These are phyloP conservation scores for Ceryle rudis DNA, from an alignment of 2,797 vertebrate genomes.

Conservation along the genomic window DNA sequence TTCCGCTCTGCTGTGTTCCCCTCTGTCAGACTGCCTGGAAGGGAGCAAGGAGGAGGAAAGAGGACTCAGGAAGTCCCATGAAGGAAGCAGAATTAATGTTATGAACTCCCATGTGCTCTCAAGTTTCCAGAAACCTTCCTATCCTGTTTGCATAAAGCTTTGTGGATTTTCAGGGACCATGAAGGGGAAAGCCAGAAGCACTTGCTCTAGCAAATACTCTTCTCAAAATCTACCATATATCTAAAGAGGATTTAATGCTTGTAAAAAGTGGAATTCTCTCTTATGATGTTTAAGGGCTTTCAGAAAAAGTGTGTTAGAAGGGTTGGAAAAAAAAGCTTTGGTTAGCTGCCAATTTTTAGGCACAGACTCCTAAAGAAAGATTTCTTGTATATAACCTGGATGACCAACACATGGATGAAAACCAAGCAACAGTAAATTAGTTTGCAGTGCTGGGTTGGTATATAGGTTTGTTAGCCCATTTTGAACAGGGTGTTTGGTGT, in stretches of 20 bases:
- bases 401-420: neutral
- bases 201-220: neutral
- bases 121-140: neutral
- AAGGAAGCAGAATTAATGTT: neutral
- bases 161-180: neutral
- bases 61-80: neutral
- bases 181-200: neutral
- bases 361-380: neutral
- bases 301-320: neutral
- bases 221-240: neutral
- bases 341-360: neutral
- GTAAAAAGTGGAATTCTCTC: neutral
- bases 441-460: neutral
- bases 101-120: neutral
- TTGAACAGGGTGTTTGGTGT: neutral
- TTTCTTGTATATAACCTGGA: neutral
- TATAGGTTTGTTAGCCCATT: neutral
- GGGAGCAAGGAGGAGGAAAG: neutral
- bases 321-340: neutral
- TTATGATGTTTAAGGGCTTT: neutral
- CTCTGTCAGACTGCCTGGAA: neutral
- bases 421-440: neutral
- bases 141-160: neutral
- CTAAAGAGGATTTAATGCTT: slow-evolving; percentile 16
- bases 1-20: neutral